Conservation (phyloP, 2,797 vertebrate genomes). For the Chiroxiphia lanceolata region DNA sequence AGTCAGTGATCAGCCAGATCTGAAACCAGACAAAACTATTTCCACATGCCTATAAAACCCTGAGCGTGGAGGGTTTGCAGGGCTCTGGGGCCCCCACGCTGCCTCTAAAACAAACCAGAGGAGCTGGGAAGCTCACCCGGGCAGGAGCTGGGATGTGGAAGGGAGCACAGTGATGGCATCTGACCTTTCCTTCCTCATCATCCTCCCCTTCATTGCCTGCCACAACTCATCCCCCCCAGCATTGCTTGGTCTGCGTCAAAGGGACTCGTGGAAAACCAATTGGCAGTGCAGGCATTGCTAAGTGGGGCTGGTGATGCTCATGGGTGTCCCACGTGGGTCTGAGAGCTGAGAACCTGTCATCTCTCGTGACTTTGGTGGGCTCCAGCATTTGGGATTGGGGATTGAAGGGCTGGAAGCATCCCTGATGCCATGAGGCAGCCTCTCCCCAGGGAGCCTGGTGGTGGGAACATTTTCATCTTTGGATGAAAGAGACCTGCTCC, state of each 20-base stretch:
- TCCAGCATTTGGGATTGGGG: fast-evolving
- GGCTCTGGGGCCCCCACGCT: background rate
- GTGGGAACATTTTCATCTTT: background rate
- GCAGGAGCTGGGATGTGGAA: background rate
- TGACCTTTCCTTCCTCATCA: background rate
- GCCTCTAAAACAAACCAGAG: slow-evolving; percentile 41
- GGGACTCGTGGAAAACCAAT: background rate
- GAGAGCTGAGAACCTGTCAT: background rate
- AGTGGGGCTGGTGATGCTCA: fast-evolving
- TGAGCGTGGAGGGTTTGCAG: background rate
- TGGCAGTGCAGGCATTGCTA: fast-evolving
- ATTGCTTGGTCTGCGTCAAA: background rate
- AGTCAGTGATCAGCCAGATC: slow-evolving; percentile 4
- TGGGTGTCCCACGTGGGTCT: background rate
- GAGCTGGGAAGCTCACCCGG: background rate
- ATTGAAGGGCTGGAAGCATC: background rate
- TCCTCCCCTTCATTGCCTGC: background rate
- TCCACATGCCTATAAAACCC: slow-evolving; percentile 54
- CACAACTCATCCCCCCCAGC: background rate
- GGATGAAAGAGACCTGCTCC: background rate
- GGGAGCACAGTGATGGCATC: background rate
- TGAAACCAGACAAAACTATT: slow-evolving; percentile 38
- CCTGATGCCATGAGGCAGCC: background rate
- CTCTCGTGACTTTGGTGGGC: background rate
- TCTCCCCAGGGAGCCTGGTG: fast-evolving